phyloP scores from a whole-genome alignment of 2,797 vertebrate species.

The Anisognathus igniventris region DNA sequence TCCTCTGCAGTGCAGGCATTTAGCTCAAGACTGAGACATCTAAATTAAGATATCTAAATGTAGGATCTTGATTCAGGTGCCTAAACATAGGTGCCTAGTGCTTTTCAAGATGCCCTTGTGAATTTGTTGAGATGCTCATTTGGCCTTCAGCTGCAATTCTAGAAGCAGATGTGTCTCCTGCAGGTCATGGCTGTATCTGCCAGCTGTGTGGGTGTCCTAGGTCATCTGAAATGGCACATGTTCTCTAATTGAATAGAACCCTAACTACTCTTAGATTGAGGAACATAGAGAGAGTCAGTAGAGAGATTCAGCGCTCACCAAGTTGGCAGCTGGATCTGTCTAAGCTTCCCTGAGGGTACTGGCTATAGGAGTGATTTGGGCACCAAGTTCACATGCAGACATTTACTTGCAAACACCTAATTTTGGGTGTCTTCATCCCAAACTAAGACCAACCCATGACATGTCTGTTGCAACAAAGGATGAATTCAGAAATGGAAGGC shows the following conservation, averaged over 20 bases:
- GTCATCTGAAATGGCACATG: background rate
- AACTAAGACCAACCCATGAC: background rate
- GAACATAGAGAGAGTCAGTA: background rate
- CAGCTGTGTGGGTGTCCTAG: background rate
- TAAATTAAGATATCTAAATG: background rate
- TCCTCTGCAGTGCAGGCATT: background rate
- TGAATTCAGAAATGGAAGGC: background rate
- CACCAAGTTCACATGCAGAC: background rate
- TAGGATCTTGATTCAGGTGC: background rate
- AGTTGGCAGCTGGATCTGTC: background rate
- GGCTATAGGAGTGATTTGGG: background rate
- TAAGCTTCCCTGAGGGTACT: background rate
- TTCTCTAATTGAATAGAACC: background rate
- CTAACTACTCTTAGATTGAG: background rate
- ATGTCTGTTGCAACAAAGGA: background rate
- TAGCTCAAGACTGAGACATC: background rate
- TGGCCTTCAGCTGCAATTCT: background rate
- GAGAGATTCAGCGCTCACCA: background rate
- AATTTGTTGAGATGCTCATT: background rate
- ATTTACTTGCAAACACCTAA: background rate
- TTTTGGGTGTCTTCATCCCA: background rate
- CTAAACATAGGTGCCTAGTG: background rate
- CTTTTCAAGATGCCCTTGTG: background rate
- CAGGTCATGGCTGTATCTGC: background rate
- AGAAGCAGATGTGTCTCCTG: background rate